Percentiles rank a stretch among this genome's conserved stretches.
Conservation (phyloP, 2,113 vertebrate genomes). For the Eulemur macaco region DNA sequence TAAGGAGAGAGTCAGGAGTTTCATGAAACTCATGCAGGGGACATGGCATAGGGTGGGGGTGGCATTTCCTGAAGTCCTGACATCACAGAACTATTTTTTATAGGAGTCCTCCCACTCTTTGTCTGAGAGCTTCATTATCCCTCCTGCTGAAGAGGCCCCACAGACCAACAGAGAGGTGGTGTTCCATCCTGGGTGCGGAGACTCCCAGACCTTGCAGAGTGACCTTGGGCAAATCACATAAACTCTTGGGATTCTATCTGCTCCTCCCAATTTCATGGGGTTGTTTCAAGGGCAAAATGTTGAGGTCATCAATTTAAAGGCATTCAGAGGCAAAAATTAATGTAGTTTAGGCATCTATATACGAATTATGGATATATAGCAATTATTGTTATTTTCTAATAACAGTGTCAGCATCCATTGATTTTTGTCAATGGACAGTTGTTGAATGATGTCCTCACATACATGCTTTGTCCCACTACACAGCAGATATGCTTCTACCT, state of each 20-base stretch:
- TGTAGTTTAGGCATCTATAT: neutral
- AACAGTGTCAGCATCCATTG: neutral
- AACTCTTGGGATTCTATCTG: neutral
- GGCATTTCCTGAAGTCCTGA: conserved; percentile 32
- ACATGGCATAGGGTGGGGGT: neutral
- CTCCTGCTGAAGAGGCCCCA: neutral
- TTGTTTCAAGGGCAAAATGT: neutral
- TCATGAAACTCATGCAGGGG: neutral
- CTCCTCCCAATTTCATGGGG: neutral
- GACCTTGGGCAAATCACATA: conserved; percentile 53
- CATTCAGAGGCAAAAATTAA: neutral
- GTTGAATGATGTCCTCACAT: rapidly evolving
- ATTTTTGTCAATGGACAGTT: neutral
- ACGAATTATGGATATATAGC: too few species aligned
- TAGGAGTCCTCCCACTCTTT: conserved; percentile 54
- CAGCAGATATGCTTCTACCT: neutral
- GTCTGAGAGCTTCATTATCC: conserved; percentile 37
- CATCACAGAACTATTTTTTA: conserved; percentile 18
- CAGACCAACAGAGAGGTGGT: conserved; percentile 47
- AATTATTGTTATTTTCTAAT: too few species aligned
- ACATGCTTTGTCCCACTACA: rapidly evolving
- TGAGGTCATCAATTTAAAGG: neutral
- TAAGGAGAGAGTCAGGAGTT: neutral
- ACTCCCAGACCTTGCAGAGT: neutral
- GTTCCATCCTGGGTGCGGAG: neutral